Evolutionary conservation across 2,797 vertebrate genomes (phyloP), one percentile per base, ranked within the genome.

Genomic region (Molossus molossus): DNA sequence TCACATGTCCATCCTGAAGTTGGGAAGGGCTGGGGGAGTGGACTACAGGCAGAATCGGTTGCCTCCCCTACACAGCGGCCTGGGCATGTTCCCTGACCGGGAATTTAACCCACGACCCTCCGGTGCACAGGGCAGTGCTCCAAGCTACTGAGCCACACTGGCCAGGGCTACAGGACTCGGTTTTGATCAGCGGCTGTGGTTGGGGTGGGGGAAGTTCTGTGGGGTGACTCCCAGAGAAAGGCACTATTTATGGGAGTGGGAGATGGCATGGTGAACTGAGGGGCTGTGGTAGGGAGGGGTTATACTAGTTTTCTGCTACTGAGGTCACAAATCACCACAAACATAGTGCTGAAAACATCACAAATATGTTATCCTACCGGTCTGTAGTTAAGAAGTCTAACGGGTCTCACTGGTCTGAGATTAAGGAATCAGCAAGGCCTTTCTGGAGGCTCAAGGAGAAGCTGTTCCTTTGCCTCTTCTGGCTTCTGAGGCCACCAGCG

Each of bases 211-310:
- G n/a, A 13, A 12, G n/a, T 9, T 33, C 58, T 40, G 4, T 23
- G 45, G 21, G 73, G 14, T 15, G 64, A 33, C 20, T 94, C 45
- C 40, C 53, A 69, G 72, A 50, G 58, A 75, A 58, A 70, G 9
- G 6, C n/a, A 1, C 14, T 15, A 0, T 33, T 37, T 73, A 29
- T 0, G 50, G 21, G 25, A 37, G 4, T 11, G 23, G 57, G 58
- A 11, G 48, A 62, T 6, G 4, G 4, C 11, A 1, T 0, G 50
- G 53, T 27, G 87, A 91, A 37, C 45, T 37, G n/a, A 23, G 23
- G 29, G n/a, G 20, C 53, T 69, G 69, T 2, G 5, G 1, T 5
- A 65, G n/a, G 9, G 33, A 73, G 9, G 48, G 40, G 5, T 25
- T 27, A 0, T 37, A 2, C 60, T 76, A 4, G 23, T 69, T 91